These are phyloP conservation scores for Epizoanthus rinbou DNA, from an alignment of 92 coral and sea anemone species.

Conservation along the genomic window DNA sequence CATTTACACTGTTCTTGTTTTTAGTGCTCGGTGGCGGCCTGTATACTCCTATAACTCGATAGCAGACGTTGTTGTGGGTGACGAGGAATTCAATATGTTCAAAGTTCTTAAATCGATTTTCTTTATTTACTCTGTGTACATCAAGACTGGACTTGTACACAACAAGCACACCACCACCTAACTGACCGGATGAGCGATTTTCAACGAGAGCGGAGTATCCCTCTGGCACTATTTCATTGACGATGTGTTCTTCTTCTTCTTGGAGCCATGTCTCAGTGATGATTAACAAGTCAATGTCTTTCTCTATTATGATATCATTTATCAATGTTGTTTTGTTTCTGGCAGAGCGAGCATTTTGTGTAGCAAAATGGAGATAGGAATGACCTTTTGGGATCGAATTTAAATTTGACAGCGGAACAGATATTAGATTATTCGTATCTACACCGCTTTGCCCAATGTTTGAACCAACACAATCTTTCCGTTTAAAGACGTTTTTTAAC, in stretches of 20 bases:
- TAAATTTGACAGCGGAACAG: no score
- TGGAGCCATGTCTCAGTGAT: neutral
- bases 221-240: neutral
- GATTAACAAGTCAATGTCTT: neutral
- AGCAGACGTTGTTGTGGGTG: no score
- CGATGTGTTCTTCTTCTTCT: neutral
- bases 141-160: neutral
- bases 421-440: no score
- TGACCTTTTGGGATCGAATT: no score
- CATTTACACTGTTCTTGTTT: no score
- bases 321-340: neutral
- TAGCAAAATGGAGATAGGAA: neutral
- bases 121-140: neutral
- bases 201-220: neutral
- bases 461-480: no score
- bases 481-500: no score
- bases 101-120: neutral
- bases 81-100: no score
- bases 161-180: conserved; percentile 1
- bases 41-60: no score
- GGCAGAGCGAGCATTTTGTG: neutral
- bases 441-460: no score
- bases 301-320: neutral
- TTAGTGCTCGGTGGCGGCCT: no score
- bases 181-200: neutral